Percentiles rank a stretch among this genome's conserved stretches.
phyloP scores from a whole-genome alignment of 2,888 invertebrate genomes.

The Melipona beecheii region DNA sequence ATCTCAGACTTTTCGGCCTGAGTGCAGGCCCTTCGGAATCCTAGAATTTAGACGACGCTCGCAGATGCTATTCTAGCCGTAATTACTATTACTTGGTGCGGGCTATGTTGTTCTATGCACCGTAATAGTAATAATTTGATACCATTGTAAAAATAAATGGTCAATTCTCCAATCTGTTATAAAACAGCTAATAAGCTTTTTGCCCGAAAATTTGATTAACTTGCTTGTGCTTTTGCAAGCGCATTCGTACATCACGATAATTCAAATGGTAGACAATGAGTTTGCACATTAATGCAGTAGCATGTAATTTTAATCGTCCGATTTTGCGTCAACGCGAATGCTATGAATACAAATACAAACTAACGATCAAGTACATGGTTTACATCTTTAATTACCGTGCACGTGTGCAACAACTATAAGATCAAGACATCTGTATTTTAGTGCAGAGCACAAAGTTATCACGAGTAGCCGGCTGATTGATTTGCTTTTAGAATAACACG shows the following conservation, averaged over 20 bases:
- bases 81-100: too few species aligned
- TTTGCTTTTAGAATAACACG: neutral
- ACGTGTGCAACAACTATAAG: neutral
- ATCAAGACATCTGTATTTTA: neutral
- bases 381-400: neutral
- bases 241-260: neutral
- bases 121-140: too few species aligned
- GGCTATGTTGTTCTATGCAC: too few species aligned
- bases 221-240: neutral
- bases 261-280: neutral
- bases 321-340: neutral
- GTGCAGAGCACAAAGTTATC: neutral
- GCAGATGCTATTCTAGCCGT: too few species aligned
- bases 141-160: too few species aligned
- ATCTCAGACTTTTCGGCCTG: too few species aligned
- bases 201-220: neutral
- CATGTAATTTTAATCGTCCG: neutral
- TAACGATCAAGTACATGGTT: neutral
- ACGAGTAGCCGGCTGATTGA: neutral
- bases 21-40: too few species aligned
- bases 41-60: too few species aligned
- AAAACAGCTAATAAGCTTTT: too few species aligned
- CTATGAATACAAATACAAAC: constrained; percentile 1
- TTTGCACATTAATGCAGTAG: neutral
- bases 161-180: too few species aligned